Conservation (phyloP, 2,888 invertebrate genomes). For the Hirudinaria manillensis region DNA sequence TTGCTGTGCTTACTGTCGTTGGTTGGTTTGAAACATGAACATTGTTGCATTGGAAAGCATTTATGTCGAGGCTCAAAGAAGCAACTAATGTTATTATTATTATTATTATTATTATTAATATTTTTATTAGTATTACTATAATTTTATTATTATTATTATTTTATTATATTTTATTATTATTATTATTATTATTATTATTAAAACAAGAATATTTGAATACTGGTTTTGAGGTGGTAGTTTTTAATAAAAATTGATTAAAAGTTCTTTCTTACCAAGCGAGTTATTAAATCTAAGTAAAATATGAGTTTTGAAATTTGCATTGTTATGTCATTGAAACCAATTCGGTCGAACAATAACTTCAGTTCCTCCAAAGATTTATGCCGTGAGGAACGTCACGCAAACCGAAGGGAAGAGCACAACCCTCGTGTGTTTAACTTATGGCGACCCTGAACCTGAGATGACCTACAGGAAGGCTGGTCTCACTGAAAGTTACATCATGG, state of each 20-base stretch:
- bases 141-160: background rate
- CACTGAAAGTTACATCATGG: conserved; percentile 34
- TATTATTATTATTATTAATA: background rate
- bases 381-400: conserved; percentile 33
- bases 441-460: conserved; percentile 41
- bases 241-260: no score
- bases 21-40: conserved; percentile 31
- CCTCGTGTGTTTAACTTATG: conserved; percentile 40
- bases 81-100: background rate
- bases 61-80: no score
- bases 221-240: no score
- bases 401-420: conserved; percentile 29
- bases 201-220: no score
- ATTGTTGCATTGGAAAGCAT: no score
- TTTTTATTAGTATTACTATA: background rate
- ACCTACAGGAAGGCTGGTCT: conserved; percentile 40
- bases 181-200: no score
- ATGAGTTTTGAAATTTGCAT: no score
- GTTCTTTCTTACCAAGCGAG: no score
- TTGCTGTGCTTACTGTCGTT: conserved; percentile 34
- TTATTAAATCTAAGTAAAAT: no score
- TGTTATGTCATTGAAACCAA: no score
- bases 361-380: conserved; percentile 33
- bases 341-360: no score
- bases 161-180: no score